These are phyloP conservation scores for Galemys pyrenaicus DNA, from an alignment of 2,113 vertebrate species.

Conservation along the genomic window DNA sequence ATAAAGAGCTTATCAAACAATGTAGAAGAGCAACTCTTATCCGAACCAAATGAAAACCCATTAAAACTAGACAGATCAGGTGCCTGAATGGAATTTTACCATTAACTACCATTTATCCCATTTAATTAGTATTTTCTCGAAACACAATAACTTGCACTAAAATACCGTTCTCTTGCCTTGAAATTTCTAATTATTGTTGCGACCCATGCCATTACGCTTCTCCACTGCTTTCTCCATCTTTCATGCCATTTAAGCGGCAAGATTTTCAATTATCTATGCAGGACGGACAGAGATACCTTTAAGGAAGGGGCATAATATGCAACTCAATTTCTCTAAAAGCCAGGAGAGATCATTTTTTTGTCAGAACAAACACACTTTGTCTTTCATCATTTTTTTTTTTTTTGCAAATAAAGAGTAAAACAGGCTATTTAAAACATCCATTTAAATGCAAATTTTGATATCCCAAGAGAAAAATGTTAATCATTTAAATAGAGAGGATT, in stretches of 20 bases:
- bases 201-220: constrained; percentile 78
- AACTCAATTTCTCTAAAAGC: constrained; percentile 88
- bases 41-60: constrained; percentile 86
- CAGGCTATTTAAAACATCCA: constrained; percentile 89
- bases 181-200: constrained; percentile 87
- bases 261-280: constrained; percentile 88
- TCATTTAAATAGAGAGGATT: constrained; percentile 85
- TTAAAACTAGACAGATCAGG: constrained; percentile 83
- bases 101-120: constrained; percentile 88
- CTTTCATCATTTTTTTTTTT: constrained; percentile 87
- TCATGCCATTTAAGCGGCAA: constrained; percentile 82
- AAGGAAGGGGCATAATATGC: constrained; percentile 88
- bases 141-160: constrained; percentile 86
- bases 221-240: constrained; percentile 78
- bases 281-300: constrained; percentile 88
- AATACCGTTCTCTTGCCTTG: constrained; percentile 83
- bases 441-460: constrained; percentile 90
- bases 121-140: constrained; percentile 89
- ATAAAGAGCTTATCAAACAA: constrained; percentile 74
- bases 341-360: constrained; percentile 88
- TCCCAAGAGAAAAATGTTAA: constrained; percentile 83
- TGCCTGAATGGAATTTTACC: constrained; percentile 85
- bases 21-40: constrained; percentile 76
- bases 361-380: constrained; percentile 87
- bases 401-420: constrained; percentile 85